Conservation (phyloP, 2,888 invertebrate species). For the Mylabris sibirica region DNA sequence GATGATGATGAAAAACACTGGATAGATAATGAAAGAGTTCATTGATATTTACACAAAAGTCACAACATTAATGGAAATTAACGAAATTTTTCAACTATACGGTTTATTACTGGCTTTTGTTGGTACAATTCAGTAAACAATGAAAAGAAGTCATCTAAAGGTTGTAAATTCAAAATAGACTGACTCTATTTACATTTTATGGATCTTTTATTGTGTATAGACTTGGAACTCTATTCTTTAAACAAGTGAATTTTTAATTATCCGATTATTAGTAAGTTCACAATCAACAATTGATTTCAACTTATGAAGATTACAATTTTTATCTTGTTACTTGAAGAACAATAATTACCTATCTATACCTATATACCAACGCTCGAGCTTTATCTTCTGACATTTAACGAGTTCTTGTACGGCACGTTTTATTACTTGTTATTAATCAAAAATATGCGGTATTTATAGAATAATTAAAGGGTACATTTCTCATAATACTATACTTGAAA, state of each 20-base stretch:
- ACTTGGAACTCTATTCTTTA: constrained; percentile 1
- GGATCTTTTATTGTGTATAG: constrained; percentile 8
- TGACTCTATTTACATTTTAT: constrained; percentile 13
- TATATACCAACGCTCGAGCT: not conserved
- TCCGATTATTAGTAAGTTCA: not conserved
- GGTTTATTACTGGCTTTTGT: constrained; percentile 4
- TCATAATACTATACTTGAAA: not conserved
- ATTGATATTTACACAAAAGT: constrained; percentile 5
- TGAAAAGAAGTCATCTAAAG: constrained; percentile 12
- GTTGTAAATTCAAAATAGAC: constrained; percentile 15
- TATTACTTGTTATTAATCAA: not conserved
- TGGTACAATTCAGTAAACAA: constrained; percentile 10
- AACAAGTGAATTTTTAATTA: not conserved
- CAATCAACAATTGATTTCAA: not conserved
- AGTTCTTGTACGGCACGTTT: constrained; percentile 1
- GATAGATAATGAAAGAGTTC: constrained; percentile 4
- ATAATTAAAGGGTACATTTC: not conserved
- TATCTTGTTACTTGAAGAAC: not conserved
- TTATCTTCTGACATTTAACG: constrained; percentile 12
- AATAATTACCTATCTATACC: too few relatives aligned
- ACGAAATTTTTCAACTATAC: constrained; percentile 5
- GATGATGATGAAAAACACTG: not conserved
- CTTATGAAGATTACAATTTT: not conserved
- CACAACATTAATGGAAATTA: constrained; percentile 6
- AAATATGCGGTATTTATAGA: not conserved